Percentiles rank a stretch among this genome's conserved stretches.
Conservation (phyloP, 2,113 vertebrate species). For the Megaceryle maxima region DNA sequence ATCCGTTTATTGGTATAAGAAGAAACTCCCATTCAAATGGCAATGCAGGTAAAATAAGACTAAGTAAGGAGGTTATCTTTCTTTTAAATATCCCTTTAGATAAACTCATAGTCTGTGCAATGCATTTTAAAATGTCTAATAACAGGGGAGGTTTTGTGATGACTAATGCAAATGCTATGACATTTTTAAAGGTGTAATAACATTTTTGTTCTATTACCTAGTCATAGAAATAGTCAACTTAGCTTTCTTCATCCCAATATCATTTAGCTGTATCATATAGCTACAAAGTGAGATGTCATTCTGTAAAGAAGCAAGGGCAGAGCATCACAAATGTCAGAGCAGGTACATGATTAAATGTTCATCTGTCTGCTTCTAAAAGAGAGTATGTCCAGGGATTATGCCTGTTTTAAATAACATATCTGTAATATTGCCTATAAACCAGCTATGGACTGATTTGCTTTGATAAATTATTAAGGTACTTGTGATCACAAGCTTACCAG, state of each 20-base stretch:
- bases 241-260: neutral
- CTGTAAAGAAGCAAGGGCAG: neutral
- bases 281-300: neutral
- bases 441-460: too few species aligned
- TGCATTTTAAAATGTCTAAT: neutral
- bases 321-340: neutral
- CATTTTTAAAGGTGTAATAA: conserved; percentile 16
- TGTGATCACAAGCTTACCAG: neutral
- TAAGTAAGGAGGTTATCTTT: neutral
- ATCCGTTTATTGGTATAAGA: neutral
- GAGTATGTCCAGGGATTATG: neutral
- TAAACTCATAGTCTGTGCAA: neutral
- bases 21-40: neutral
- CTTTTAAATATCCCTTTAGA: neutral
- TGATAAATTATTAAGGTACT: too few species aligned
- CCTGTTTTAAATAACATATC: too few species aligned
- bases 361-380: neutral
- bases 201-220: neutral
- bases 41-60: neutral
- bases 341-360: neutral
- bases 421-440: too few species aligned
- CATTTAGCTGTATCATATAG: neutral
- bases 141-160: neutral
- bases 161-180: neutral
- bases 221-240: conserved; percentile 7